These are phyloP conservation scores for Rhinichthys osculus DNA, from an alignment of 2,797 vertebrate species.

Conservation along the genomic window DNA sequence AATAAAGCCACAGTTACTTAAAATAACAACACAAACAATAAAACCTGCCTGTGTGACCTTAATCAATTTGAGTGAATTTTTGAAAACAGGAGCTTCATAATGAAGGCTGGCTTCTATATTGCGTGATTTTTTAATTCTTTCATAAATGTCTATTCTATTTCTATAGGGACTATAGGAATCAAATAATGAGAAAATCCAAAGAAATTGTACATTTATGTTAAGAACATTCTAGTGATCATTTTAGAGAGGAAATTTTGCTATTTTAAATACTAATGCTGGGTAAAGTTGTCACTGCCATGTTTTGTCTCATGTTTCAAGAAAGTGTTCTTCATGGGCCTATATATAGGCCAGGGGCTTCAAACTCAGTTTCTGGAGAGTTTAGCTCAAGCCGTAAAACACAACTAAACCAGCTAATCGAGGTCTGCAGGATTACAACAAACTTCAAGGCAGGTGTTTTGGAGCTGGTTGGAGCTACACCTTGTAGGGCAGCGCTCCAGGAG, in stretches of 20 bases:
- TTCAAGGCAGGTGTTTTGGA: background rate
- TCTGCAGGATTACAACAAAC: background rate
- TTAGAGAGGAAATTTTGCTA: background rate
- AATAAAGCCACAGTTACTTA: background rate
- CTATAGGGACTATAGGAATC: background rate
- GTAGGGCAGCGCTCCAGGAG: background rate
- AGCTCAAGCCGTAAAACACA: background rate
- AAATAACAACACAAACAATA: background rate
- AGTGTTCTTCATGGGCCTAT: no score
- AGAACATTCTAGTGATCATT: background rate
- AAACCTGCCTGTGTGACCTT: background rate
- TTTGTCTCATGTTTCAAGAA: background rate
- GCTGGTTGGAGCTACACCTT: background rate
- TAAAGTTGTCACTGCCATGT: background rate
- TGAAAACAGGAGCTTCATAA: background rate
- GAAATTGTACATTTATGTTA: background rate
- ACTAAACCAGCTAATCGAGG: background rate
- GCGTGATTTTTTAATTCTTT: background rate
- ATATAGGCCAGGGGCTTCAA: background rate
- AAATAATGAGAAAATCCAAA: background rate
- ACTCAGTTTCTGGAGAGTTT: background rate
- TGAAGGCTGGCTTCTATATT: background rate
- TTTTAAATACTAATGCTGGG: background rate
- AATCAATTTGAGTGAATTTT: background rate
- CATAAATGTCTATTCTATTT: background rate